Conservation (phyloP, 2,888 invertebrate genomes). For the Calliopum simillimum region DNA sequence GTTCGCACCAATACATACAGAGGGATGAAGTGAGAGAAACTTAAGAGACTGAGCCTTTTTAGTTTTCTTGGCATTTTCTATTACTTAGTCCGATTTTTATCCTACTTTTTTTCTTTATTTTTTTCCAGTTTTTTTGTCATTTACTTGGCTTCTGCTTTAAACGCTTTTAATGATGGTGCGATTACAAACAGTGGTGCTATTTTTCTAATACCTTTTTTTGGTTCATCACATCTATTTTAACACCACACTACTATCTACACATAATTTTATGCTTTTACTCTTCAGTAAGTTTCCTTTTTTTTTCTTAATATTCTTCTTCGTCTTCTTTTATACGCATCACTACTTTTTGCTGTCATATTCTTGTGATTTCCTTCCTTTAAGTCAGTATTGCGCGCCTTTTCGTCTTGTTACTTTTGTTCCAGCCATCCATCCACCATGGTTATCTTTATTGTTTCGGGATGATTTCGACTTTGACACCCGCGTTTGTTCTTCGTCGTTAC, state of each 20-base stretch:
- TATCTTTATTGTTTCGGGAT: slow-evolving; percentile 28
- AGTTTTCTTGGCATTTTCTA: background rate
- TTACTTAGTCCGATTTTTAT: background rate
- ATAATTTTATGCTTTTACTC: slow-evolving; percentile 14
- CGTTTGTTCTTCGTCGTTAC: slow-evolving; percentile 51
- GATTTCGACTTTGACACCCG: slow-evolving; percentile 46
- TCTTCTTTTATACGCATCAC: slow-evolving; percentile 2
- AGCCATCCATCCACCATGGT: slow-evolving; percentile 14
- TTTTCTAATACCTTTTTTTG: slow-evolving; percentile 12
- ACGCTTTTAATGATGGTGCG: slow-evolving; percentile 31
- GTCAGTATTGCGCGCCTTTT: slow-evolving; percentile 26
- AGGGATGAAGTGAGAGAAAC: too few relatives aligned
- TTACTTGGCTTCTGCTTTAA: slow-evolving; percentile 17
- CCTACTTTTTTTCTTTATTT: slow-evolving; percentile 16
- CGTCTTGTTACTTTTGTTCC: slow-evolving; percentile 20
- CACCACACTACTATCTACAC: background rate
- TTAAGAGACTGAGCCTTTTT: too few relatives aligned
- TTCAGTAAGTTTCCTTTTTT: slow-evolving; percentile 31
- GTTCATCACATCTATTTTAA: slow-evolving; percentile 14
- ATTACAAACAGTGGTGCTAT: slow-evolving; percentile 44
- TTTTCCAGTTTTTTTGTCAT: slow-evolving; percentile 17
- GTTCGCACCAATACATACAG: background rate
- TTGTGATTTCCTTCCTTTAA: slow-evolving; percentile 37
- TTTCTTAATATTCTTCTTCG: slow-evolving; percentile 11
- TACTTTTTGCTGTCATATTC: slow-evolving; percentile 38